Conservation (phyloP, 2,113 vertebrate species). For the Gulo gulo region DNA sequence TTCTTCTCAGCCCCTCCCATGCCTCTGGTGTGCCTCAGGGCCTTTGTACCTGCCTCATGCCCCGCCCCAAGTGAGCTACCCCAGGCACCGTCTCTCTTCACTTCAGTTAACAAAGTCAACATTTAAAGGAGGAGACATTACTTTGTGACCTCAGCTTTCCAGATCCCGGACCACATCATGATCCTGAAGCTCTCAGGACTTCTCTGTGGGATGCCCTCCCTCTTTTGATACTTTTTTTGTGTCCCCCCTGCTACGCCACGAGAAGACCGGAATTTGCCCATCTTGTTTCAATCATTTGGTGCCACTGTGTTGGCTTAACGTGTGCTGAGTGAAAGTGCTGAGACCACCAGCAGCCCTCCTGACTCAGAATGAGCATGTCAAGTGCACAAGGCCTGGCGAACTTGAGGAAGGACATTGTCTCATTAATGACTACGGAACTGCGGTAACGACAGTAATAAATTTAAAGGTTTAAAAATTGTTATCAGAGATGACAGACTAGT, state of each 20-base stretch:
- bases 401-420: not conserved
- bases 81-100: too few species aligned
- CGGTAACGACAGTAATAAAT: not conserved
- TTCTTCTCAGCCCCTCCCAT: not conserved
- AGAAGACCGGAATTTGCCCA: not conserved
- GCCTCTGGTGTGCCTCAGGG: not conserved
- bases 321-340: rapidly evolving
- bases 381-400: not conserved
- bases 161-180: not conserved
- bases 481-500: not conserved
- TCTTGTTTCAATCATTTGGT: not conserved
- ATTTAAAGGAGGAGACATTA: not conserved
- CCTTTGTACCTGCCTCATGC: not conserved
- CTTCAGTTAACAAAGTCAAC: not conserved
- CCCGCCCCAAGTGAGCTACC: not conserved
- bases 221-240: not conserved
- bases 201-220: not conserved
- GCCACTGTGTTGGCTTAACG: not conserved
- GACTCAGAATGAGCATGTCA: not conserved
- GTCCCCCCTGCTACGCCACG: not conserved
- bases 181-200: not conserved
- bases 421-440: not conserved
- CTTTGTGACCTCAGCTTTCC: not conserved
- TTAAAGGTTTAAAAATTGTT: constrained; percentile 14
- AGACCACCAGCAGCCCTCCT: not conserved